phyloP scores from a whole-genome alignment of 1,140 invertebrate species.

The Plodia interpunctella region DNA sequence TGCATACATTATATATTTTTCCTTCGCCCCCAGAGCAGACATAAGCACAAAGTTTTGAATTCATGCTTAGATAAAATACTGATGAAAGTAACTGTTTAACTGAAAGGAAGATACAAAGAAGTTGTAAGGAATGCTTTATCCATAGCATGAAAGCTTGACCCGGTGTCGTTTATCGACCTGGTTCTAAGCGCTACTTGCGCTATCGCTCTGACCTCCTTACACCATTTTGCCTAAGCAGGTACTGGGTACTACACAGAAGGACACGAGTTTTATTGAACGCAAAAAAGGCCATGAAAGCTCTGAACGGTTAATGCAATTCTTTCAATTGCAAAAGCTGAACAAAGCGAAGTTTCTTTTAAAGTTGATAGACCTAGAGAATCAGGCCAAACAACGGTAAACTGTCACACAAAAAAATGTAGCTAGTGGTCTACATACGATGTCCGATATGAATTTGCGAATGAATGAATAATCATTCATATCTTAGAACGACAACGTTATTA shows the following conservation, averaged over 20 bases:
- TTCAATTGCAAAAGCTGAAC: too few relatives aligned
- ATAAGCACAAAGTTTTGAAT: too few relatives aligned
- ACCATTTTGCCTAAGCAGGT: slow-evolving; percentile 22
- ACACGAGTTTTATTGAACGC: neutral
- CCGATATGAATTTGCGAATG: neutral
- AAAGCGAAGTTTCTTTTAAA: neutral
- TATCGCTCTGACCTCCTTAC: slow-evolving; percentile 35
- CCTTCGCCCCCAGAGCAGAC: too few relatives aligned
- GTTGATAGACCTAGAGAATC: neutral
- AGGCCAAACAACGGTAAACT: neutral
- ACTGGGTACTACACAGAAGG: neutral
- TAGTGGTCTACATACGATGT: neutral
- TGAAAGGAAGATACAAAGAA: too few relatives aligned
- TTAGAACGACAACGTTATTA: slow-evolving; percentile 1
- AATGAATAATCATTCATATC: neutral
- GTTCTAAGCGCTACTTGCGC: slow-evolving; percentile 26
- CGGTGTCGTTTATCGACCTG: slow-evolving; percentile 51
- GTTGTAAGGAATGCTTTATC: too few relatives aligned
- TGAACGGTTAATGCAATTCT: too few relatives aligned
- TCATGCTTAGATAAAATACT: too few relatives aligned
- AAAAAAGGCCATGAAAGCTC: neutral
- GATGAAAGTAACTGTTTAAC: too few relatives aligned
- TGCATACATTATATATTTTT: too few relatives aligned
- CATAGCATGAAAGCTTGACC: slow-evolving; percentile 2
- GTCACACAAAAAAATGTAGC: neutral